Evolutionary conservation across 1,140 invertebrate species (phyloP).

Genomic region (Diplogasteroides magnus): DNA sequence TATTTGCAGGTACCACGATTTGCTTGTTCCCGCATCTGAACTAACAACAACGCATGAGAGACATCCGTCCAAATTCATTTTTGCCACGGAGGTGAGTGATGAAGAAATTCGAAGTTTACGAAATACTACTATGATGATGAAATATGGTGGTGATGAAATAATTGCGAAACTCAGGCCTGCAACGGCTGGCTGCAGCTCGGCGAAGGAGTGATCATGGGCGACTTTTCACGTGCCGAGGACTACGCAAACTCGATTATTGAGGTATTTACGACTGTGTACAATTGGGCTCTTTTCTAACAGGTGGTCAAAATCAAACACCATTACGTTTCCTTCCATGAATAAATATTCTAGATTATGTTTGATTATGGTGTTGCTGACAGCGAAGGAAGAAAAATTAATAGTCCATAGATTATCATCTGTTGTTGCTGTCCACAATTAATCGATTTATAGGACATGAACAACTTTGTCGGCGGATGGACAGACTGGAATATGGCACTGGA

Average conservation of each 20-base stretch:
- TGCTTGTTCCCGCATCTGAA: too few relatives aligned
- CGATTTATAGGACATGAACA: constrained; percentile 18
- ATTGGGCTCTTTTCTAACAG: too few relatives aligned
- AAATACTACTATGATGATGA: too few relatives aligned
- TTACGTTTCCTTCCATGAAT: too few relatives aligned
- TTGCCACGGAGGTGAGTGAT: constrained; percentile 15
- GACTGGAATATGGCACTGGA: constrained; percentile 18
- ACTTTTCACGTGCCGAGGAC: constrained; percentile 3
- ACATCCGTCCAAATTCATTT: constrained; percentile 17
- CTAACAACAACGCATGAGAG: constrained; percentile 19
- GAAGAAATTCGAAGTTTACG: neutral
- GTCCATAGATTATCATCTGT: too few relatives aligned
- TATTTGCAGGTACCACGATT: too few relatives aligned
- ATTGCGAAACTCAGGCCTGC: neutral
- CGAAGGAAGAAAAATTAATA: too few relatives aligned
- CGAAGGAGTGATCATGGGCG: constrained; percentile 1
- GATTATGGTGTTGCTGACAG: too few relatives aligned
- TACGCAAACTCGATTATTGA: constrained; percentile 3
- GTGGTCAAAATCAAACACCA: too few relatives aligned
- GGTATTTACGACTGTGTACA: neutral
- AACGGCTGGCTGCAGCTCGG: neutral
- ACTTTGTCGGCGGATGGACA: constrained; percentile 14
- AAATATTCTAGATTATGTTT: too few relatives aligned
- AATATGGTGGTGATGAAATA: too few relatives aligned
- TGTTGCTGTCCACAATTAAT: neutral